Conservation (phyloP, 2,113 vertebrate species). For the Elgaria multicarinata region DNA sequence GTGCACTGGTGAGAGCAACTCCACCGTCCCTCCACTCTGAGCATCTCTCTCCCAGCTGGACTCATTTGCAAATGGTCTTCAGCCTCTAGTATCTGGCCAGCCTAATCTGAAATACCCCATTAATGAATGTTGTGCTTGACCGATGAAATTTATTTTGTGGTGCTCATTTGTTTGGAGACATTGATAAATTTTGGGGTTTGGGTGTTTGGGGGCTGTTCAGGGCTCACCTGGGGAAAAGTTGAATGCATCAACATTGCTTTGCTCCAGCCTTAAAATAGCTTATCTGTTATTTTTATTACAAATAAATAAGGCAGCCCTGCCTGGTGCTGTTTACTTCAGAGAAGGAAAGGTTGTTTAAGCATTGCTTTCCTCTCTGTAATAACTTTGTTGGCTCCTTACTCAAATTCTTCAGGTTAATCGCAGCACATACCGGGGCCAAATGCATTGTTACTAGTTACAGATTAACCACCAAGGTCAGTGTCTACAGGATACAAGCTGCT, state of each 20-base stretch:
- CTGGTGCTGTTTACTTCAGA: conserved; percentile 6
- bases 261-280: background rate
- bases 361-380: conserved; percentile 22
- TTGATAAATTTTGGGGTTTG: background rate
- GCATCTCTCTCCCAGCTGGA: too few species aligned
- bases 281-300: conserved; percentile 1
- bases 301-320: background rate
- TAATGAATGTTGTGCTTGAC: background rate
- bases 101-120: background rate
- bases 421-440: conserved; percentile 1
- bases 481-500: conserved; percentile 10
- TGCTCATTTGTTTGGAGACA: background rate
- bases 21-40: background rate
- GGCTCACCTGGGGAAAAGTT: background rate
- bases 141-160: background rate
- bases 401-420: conserved; percentile 39
- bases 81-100: too few species aligned
- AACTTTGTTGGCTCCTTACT: conserved; percentile 11
- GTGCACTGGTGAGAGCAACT: background rate
- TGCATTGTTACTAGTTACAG: conserved; percentile 46
- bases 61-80: background rate
- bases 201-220: background rate
- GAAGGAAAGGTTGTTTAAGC: conserved; percentile 11
- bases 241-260: background rate
- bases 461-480: conserved; percentile 49